These are phyloP conservation scores for Chroicocephalus ridibundus DNA, from an alignment of 2,113 vertebrate species.

Conservation along the genomic window DNA sequence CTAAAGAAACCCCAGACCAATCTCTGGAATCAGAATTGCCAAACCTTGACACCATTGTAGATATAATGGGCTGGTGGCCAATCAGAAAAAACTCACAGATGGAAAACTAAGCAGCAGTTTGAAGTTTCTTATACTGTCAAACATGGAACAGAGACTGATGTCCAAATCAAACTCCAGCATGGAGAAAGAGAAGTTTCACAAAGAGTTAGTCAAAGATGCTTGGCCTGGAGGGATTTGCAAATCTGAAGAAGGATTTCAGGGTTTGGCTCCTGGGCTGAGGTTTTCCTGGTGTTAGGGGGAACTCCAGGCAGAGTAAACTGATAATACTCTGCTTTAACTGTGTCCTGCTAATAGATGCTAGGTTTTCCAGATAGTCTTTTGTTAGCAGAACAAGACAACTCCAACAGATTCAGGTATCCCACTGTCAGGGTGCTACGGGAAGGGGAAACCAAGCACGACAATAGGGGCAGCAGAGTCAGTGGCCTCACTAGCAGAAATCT, in stretches of 20 bases:
- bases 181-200: background rate
- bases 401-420: background rate
- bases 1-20: background rate
- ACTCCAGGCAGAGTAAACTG: background rate
- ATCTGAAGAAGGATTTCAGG: background rate
- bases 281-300: background rate
- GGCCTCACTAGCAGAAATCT: background rate
- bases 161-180: background rate
- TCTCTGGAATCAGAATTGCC: background rate
- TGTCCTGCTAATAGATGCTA: background rate
- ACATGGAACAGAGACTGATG: background rate
- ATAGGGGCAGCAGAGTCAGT: background rate
- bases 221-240: background rate
- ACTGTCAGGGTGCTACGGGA: background rate
- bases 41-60: background rate
- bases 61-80: background rate
- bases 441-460: background rate
- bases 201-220: background rate
- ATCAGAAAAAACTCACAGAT: background rate
- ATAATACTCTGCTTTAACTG: background rate
- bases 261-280: background rate
- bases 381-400: background rate
- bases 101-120: background rate
- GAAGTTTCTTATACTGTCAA: background rate
- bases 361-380: background rate